These are phyloP conservation scores for Hetaerina titia DNA, from an alignment of 2,888 invertebrate genomes.

Conservation along the genomic window DNA sequence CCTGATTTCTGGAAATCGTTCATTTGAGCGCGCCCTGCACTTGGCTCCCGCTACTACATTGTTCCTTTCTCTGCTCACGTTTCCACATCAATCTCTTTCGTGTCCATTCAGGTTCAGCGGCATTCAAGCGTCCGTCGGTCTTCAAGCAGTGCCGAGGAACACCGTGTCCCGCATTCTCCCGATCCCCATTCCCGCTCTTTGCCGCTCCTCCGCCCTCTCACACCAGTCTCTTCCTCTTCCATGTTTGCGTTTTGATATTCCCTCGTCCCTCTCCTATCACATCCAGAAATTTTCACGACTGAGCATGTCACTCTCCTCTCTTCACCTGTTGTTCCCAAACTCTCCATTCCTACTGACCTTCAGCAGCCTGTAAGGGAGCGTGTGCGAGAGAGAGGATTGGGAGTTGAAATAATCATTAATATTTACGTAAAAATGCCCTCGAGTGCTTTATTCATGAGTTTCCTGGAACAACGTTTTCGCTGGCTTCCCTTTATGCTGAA, in stretches of 20 bases:
- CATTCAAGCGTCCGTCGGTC: no score
- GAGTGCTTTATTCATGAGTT: constrained; percentile 64
- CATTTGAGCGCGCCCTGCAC: no score
- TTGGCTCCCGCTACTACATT: no score
- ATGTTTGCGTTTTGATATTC: not conserved
- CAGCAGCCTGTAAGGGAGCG: not conserved
- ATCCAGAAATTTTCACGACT: not conserved
- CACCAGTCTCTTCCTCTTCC: not conserved
- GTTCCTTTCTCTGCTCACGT: no score
- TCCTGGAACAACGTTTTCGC: constrained; percentile 38
- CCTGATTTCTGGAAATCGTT: no score
- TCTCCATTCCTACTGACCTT: constrained; percentile 25
- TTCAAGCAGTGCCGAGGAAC: no score
- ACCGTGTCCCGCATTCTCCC: no score
- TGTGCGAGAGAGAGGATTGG: not conserved
- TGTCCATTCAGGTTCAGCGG: no score
- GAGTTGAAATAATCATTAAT: constrained; percentile 54
- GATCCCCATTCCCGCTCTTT: no score
- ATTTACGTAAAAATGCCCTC: constrained; percentile 50
- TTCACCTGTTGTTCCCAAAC: not conserved
- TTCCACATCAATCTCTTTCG: no score
- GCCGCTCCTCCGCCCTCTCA: no score
- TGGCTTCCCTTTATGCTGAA: not conserved
- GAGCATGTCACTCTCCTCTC: not conserved
- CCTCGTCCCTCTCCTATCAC: not conserved